Base-by-base conservation (phyloP, 2,797 vertebrate species). In the Poliocrania exsul region DNA sequence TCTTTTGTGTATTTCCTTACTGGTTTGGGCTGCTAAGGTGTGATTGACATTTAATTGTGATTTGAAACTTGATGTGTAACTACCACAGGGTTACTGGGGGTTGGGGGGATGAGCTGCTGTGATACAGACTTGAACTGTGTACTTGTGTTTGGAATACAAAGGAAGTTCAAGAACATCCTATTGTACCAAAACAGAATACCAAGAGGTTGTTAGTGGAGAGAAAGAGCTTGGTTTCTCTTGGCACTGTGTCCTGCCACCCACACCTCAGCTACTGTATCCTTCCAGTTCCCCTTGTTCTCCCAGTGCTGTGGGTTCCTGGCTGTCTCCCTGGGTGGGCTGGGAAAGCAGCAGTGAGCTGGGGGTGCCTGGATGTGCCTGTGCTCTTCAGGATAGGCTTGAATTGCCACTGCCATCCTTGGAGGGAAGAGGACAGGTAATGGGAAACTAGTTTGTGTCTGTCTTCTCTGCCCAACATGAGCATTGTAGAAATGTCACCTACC, bases 301-400 rank as follows among this genome's bases (percentile, higher is more conserved):
- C 25, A n/a, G 16, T 3, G 0, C 4, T 1, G 3, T 0, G 2
- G 18, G 28, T 31, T 26, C 6, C 10, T 64, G 54, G 16, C 16
- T 1, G 3, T n/a, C 28, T 38, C 21, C n/a, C 23, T 42, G 1
- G 0, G 12, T 25, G 17, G 25, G 13, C 37, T 49, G 50, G 58
- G 57, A 16, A 54, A 57, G 15, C 8, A 35, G 53, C 37, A 54
- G 33, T 0, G 0, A 8, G 17, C 12, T 33, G 24, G 3, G 31
- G 31, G 5, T 60, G 46, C 2, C 67, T 86, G 64, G 60, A 18
- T 24, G 26, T 10, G 74, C 62, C 1, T 9, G 23, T n/a, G 15
- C 46, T 33, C 38, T 26, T 31, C 44, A 38, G 46, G 29, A 26
- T 17, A 73, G 25, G 19, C 23, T 81, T 69, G 75, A 58, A 26